phyloP scores from a whole-genome alignment of 2,888 invertebrate genomes.

The Eucera pruinosa region DNA sequence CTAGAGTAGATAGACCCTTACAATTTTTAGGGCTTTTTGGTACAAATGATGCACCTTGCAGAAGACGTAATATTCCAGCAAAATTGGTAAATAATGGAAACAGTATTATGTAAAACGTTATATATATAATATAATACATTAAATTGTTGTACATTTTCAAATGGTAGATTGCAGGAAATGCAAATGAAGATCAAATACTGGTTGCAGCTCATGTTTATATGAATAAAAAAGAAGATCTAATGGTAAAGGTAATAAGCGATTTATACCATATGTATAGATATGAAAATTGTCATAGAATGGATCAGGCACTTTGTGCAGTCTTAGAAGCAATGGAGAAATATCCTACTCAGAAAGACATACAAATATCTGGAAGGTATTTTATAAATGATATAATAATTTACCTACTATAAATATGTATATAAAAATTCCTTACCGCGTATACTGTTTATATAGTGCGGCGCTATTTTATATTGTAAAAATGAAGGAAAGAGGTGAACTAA shows the following conservation, averaged over 20 bases:
- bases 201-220: conserved; percentile 93
- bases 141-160: conserved; percentile 10
- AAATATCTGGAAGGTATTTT: conserved; percentile 94
- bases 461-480: conserved; percentile 97
- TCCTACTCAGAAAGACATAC: conserved; percentile 94
- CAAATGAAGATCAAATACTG: conserved; percentile 95
- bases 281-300: conserved; percentile 91
- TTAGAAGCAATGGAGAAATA: conserved; percentile 96
- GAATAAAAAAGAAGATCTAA: conserved; percentile 91
- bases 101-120: not conserved
- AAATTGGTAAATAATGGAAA: conserved; percentile 87
- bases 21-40: conserved; percentile 97
- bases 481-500: conserved; percentile 90
- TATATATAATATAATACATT: too few species aligned
- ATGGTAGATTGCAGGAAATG: conserved; percentile 93
- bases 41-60: conserved; percentile 95
- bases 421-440: not conserved
- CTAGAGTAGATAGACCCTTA: conserved; percentile 90
- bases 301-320: conserved; percentile 91
- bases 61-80: conserved; percentile 96
- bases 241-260: conserved; percentile 95
- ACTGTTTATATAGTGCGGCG: conserved; percentile 90
- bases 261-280: conserved; percentile 94
- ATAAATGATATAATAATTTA: conserved; percentile 15
- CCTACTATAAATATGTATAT: not conserved